phyloP scores from a whole-genome alignment of 1,140 invertebrate genomes.

The Procambarus virginalis region DNA sequence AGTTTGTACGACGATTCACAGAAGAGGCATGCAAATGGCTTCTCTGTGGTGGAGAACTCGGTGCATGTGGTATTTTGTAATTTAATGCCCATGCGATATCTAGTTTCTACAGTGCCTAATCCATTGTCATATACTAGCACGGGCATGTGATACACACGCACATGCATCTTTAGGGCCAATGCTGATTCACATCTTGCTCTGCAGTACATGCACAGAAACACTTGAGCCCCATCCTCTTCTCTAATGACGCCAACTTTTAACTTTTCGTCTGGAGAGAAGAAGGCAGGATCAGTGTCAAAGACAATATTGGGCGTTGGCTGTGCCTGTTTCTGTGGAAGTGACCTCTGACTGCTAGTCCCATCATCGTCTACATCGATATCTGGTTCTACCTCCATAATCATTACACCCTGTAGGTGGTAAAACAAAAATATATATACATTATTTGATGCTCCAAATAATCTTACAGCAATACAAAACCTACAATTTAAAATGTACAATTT shows the following conservation, averaged over 20 bases:
- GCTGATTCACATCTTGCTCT: constrained; percentile 54
- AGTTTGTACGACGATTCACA: constrained; percentile 70
- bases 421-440: neutral
- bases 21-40: constrained; percentile 68
- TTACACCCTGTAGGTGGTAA: constrained; percentile 47
- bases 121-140: constrained; percentile 69
- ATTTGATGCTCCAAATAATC: too few species aligned
- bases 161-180: constrained; percentile 67
- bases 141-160: constrained; percentile 66
- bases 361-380: constrained; percentile 69
- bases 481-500: too few species aligned
- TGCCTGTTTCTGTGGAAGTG: constrained; percentile 12
- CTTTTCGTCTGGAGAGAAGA: constrained; percentile 63
- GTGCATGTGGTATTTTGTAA: constrained; percentile 63
- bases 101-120: constrained; percentile 51
- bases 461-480: too few species aligned
- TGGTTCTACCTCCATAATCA: constrained; percentile 68
- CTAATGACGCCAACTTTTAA: constrained; percentile 64
- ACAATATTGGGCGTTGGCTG: constrained; percentile 51
- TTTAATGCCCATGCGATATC: constrained; percentile 66
- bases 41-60: constrained; percentile 54
- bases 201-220: constrained; percentile 67
- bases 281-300: constrained; percentile 64
- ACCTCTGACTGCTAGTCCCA: neutral
- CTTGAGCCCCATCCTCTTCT: constrained; percentile 49